Percentiles rank a stretch among this genome's conserved stretches.
Evolutionary conservation across 2,797 vertebrate genomes (phyloP).

Genomic region (Hemitrygon akajei): DNA sequence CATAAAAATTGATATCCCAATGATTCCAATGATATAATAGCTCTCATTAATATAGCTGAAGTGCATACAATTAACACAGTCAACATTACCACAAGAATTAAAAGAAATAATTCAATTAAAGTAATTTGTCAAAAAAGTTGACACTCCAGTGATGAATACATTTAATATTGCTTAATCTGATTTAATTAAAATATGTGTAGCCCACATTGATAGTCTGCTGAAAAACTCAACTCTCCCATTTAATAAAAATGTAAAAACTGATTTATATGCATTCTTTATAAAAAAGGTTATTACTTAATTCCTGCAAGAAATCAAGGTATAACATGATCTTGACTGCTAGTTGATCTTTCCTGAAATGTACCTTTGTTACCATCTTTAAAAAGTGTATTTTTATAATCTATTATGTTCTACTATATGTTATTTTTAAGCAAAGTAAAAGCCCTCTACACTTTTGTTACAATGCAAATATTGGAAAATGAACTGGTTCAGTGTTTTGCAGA

Average conservation of each 20-base stretch:
- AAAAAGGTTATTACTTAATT: constrained; percentile 25
- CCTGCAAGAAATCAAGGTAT: background rate
- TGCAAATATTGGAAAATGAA: constrained; percentile 41
- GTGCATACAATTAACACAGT: background rate
- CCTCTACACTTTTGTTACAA: constrained; percentile 42
- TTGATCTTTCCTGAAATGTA: constrained; percentile 12
- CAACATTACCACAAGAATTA: background rate
- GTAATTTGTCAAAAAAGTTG: background rate
- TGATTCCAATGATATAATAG: background rate
- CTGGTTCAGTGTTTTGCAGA: constrained; percentile 46
- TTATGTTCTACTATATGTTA: constrained; percentile 26
- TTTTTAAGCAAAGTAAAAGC: constrained; percentile 35
- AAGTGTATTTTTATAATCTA: constrained; percentile 19
- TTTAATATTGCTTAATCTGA: background rate
- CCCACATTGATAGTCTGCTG: background rate
- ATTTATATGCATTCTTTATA: constrained; percentile 25
- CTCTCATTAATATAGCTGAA: background rate
- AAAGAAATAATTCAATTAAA: background rate
- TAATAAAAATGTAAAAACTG: constrained; percentile 10
- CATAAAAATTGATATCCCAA: background rate
- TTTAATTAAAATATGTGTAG: background rate
- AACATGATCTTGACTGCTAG: background rate
- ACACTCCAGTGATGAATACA: background rate
- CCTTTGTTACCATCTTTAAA: background rate
- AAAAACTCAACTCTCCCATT: background rate